Evolutionary conservation across 2,888 invertebrate genomes (phyloP).

Genomic region (Caenorhabditis sp.): DNA sequence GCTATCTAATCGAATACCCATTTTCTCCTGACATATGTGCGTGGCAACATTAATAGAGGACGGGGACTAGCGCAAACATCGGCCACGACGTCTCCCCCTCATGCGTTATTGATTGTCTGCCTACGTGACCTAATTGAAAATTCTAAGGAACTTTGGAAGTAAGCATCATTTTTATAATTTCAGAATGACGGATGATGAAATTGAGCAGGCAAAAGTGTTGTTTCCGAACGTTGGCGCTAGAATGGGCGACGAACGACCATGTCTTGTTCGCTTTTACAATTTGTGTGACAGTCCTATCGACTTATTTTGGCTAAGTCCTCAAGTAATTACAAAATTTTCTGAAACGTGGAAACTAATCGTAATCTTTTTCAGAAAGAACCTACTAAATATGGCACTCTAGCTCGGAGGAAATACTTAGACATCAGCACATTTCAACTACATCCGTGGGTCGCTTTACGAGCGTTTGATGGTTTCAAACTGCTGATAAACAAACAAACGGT

Average conservation of each 20-base stretch:
- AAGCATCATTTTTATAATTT: too few species aligned
- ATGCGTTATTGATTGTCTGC: too few species aligned
- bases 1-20: too few species aligned
- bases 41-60: neutral
- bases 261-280: conserved; percentile 42
- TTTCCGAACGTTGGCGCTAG: conserved; percentile 26
- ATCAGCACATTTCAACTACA: conserved; percentile 35
- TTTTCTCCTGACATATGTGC: too few species aligned
- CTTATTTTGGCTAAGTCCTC: conserved; percentile 37
- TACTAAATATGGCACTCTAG: conserved; percentile 24
- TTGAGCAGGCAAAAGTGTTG: neutral
- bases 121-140: too few species aligned
- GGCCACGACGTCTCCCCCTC: too few species aligned
- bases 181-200: too few species aligned
- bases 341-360: neutral
- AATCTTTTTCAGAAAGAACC: conserved; percentile 28
- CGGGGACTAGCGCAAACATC: conserved; percentile 4
- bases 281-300: conserved; percentile 15
- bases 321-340: conserved; percentile 6
- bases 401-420: neutral
- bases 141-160: too few species aligned
- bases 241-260: neutral
- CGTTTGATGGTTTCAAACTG: conserved; percentile 26
- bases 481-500: conserved; percentile 19
- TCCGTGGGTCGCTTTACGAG: conserved; percentile 39